phyloP scores from a whole-genome alignment of 2,797 vertebrate species.

The Phrynocephalus guinanensis region DNA sequence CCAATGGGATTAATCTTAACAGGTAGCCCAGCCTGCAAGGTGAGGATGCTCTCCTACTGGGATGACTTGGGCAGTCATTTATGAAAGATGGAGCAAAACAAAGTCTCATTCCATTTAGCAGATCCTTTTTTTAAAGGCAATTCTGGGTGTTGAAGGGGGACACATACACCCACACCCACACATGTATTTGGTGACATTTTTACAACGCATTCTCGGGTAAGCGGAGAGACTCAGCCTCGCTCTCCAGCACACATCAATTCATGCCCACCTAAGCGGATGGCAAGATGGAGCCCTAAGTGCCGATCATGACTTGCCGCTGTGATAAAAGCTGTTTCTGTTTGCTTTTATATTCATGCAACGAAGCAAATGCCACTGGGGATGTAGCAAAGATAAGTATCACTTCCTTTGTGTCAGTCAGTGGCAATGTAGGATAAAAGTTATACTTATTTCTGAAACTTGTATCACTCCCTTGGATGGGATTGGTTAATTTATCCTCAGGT shows the following conservation, averaged over 20 bases:
- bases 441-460: conserved; percentile 57
- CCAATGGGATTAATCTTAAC: conserved; percentile 14
- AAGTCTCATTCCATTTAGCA: conserved; percentile 48
- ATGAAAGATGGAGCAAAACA: conserved; percentile 57
- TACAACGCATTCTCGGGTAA: conserved; percentile 74
- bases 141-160: too few relatives aligned
- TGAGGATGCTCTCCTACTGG: conserved; percentile 4
- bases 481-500: conserved; percentile 47
- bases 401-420: conserved; percentile 46
- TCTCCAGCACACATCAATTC: conserved; percentile 72
- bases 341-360: conserved; percentile 68
- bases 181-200: conserved; percentile 70
- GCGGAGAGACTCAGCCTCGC: conserved; percentile 64
- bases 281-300: conserved; percentile 74
- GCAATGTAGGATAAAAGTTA: conserved; percentile 46
- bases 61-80: conserved; percentile 55
- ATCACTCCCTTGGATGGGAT: conserved; percentile 30
- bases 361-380: conserved; percentile 67
- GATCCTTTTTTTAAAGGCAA: conserved; percentile 8
- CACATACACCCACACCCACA: too few relatives aligned
- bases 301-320: conserved; percentile 74
- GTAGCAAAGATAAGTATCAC: conserved; percentile 61
- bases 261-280: conserved; percentile 67
- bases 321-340: conserved; percentile 78
- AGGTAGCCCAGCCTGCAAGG: not conserved